Base-by-base conservation (phyloP, 2,113 vertebrate species). In the Oxyruncus cristatus region DNA sequence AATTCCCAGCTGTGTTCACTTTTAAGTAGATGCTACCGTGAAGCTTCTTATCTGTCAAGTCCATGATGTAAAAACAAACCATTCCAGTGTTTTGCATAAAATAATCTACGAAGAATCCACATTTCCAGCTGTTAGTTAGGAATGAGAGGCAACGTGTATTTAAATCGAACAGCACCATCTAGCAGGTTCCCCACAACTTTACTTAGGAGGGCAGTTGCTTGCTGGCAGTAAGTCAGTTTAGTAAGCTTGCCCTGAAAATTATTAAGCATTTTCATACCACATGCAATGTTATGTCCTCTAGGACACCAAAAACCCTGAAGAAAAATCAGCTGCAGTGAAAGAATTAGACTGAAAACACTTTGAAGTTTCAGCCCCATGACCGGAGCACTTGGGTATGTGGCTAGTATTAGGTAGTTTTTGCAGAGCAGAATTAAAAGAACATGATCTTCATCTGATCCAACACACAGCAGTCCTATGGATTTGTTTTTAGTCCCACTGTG, bases 131-230 rank as follows among this genome's bases (percentile, higher is more conserved):
- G 96, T 61, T 94, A 81, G 85, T 9, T 85, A 72, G 1, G 79
- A 97, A 84, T 85, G 80, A 89, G 87, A 97, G 63, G 82, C 83
- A 62, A 86, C 88, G 87, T 52, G 85, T 96, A 97, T 96, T 96
- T 94, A 98, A 96, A 98, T 98, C 95, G 92, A 98, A 98, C 87
- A 98, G 98, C 98, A 98, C 98, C 98, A 98, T 97, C 98, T 98
- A 98, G 98, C 98, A 97, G 97, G 97, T 86, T 94, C 96, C 88
- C 95, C 76, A 42, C 44, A 96, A 97, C 97, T 97, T 96, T 58
- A 83, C 93, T 92, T 42, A 59, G 56, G 76, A 96, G 91, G 88
- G 88, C 89, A 96, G 94, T 28, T 94, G 82, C 81, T 93, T 53
- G 75, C 97, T 84, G 58, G 94, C 90, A 83, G 9, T 90, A 80